These are phyloP conservation scores for Halocynthia aurantium DNA, from an alignment of 23 tunicate species.

Conservation along the genomic window DNA sequence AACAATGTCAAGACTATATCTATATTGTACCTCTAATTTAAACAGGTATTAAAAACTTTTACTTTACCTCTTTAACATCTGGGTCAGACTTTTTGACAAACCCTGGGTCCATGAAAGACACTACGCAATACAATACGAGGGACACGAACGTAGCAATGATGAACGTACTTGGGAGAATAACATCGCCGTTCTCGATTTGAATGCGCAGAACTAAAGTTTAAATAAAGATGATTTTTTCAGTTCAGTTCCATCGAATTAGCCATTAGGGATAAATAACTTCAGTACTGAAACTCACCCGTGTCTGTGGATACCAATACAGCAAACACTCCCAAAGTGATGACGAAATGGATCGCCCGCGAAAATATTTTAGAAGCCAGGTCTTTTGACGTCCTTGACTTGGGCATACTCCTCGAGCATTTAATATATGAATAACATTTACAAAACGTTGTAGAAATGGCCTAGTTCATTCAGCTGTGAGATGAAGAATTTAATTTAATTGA, in stretches of 20 bases:
- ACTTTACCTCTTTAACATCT: constrained; percentile 67
- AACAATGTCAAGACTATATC: too few species aligned
- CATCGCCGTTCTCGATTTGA: constrained; percentile 23
- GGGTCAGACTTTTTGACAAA: constrained; percentile 59
- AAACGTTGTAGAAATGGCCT: too few species aligned
- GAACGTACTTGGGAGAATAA: constrained; percentile 32
- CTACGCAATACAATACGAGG: constrained; percentile 57
- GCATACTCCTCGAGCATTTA: too few species aligned
- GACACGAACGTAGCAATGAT: constrained; percentile 37
- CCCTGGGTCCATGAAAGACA: constrained; percentile 92
- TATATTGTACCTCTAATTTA: too few species aligned
- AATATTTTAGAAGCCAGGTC: neutral
- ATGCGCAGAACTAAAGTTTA: constrained; percentile 39
- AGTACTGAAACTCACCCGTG: constrained; percentile 3
- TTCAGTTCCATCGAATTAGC: neutral
- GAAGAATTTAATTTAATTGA: too few species aligned
- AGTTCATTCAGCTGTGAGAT: too few species aligned
- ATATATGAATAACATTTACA: too few species aligned
- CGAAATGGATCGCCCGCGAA: constrained; percentile 14
- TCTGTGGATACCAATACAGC: constrained; percentile 4
- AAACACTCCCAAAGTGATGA: constrained; percentile 3
- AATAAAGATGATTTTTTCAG: neutral
- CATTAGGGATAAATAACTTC: neutral
- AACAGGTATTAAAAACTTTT: too few species aligned
- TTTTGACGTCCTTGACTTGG: too few species aligned